Percentiles rank a stretch among this genome's conserved stretches.
These are phyloP conservation scores for Willowsia nigromaculata DNA, from an alignment of 2,888 invertebrate species.

Conservation along the genomic window DNA sequence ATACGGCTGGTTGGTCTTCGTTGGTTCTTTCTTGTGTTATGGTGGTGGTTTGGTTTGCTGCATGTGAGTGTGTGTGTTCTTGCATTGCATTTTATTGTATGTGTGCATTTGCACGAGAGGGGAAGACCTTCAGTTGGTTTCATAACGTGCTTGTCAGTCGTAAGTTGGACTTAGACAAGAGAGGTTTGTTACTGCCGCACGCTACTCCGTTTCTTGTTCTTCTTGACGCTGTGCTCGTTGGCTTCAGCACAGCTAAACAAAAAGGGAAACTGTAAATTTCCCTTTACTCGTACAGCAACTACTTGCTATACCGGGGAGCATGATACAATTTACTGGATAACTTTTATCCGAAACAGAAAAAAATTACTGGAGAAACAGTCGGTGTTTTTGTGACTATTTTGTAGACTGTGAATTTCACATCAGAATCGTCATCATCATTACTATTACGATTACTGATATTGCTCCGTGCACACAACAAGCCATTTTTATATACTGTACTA, in stretches of 20 bases:
- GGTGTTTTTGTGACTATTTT: slow-evolving; percentile 1
- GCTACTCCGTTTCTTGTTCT: background rate
- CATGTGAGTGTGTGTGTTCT: background rate
- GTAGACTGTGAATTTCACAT: slow-evolving; percentile 57
- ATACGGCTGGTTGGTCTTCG: slow-evolving; percentile 47
- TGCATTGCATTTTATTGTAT: slow-evolving; percentile 41
- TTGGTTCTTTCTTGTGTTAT: slow-evolving; percentile 28
- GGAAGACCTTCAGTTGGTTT: slow-evolving; percentile 55
- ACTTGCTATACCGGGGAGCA: too few relatives aligned
- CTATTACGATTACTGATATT: slow-evolving; percentile 58
- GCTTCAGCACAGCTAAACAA: background rate
- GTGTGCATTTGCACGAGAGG: slow-evolving; percentile 19
- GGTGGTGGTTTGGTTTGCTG: slow-evolving; percentile 8
- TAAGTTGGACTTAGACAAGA: slow-evolving; percentile 58
- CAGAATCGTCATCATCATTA: slow-evolving; percentile 51
- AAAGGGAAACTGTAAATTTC: too few relatives aligned
- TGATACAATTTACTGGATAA: slow-evolving; percentile 29
- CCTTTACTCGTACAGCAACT: too few relatives aligned
- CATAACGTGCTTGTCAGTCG: slow-evolving; percentile 58
- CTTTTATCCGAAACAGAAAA: background rate
- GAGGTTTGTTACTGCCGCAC: slow-evolving; percentile 44
- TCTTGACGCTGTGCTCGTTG: background rate
- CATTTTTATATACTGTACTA: background rate
- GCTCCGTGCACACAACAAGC: background rate
- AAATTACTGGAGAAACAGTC: background rate